These are phyloP conservation scores for Tetrao urogallus DNA, from an alignment of 2,113 vertebrate species.

Conservation along the genomic window DNA sequence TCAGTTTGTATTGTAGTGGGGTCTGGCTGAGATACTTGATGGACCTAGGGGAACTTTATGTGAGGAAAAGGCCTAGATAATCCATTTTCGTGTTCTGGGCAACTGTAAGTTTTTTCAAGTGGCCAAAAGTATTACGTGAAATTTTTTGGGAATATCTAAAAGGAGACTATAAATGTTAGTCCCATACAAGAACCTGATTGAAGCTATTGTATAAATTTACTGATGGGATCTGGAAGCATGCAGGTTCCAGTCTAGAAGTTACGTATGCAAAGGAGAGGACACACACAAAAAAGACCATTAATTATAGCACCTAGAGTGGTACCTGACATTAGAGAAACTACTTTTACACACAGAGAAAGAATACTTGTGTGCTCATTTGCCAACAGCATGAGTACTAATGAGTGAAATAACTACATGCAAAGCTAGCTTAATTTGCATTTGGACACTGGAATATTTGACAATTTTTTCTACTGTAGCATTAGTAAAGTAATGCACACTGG, in stretches of 20 bases:
- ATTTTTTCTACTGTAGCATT: background rate
- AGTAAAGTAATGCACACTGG: background rate
- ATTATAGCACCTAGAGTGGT: background rate
- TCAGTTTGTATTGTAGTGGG: background rate
- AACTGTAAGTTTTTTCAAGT: accelerated
- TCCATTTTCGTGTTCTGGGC: background rate
- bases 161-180: background rate
- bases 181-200: background rate
- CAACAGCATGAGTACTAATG: background rate
- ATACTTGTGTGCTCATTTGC: constrained; percentile 1
- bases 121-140: background rate
- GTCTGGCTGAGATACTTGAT: background rate
- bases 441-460: background rate
- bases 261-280: background rate
- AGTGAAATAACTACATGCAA: background rate
- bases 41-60: background rate
- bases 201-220: background rate
- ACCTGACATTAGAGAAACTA: background rate
- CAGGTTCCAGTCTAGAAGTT: accelerated
- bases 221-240: background rate
- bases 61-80: background rate
- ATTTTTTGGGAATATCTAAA: background rate
- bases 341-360: background rate
- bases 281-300: background rate
- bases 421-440: constrained; percentile 39